Evolutionary conservation across 2,888 invertebrate genomes (phyloP).

Genomic region (Nasonia oneida): DNA sequence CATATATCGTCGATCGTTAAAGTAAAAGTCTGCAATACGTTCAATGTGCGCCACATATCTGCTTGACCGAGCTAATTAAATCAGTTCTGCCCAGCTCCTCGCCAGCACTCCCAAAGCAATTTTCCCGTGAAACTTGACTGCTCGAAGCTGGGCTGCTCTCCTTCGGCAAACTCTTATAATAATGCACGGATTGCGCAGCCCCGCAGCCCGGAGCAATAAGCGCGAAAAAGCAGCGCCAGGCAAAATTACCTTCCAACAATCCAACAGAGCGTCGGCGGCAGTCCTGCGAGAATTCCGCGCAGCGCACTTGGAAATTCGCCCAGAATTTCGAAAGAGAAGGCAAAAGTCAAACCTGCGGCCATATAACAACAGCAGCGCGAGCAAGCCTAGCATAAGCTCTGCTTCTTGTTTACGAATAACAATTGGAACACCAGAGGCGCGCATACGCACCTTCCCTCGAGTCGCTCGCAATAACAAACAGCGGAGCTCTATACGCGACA

Average conservation of each 20-base stretch:
- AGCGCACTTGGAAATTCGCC: slow-evolving; percentile 33
- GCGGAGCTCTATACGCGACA: background rate
- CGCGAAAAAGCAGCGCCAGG: slow-evolving; percentile 14
- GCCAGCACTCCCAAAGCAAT: background rate
- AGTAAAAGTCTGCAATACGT: slow-evolving; percentile 27
- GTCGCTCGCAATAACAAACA: slow-evolving; percentile 37
- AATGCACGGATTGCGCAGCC: slow-evolving; percentile 7
- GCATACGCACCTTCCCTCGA: background rate
- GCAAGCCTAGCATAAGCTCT: background rate
- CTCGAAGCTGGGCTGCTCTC: background rate
- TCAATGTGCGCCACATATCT: slow-evolving; percentile 7
- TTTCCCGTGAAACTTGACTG: slow-evolving; percentile 1
- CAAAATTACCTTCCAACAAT: slow-evolving; percentile 2
- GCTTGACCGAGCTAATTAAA: slow-evolving; percentile 18
- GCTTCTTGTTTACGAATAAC: slow-evolving; percentile 55
- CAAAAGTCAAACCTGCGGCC: background rate
- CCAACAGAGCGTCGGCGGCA: background rate
- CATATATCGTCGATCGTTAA: slow-evolving; percentile 16
- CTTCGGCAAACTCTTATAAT: slow-evolving; percentile 27
- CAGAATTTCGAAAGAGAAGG: background rate
- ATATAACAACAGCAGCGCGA: background rate
- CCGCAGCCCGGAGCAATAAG: slow-evolving; percentile 26
- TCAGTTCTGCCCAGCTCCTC: slow-evolving; percentile 13
- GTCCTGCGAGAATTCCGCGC: slow-evolving; percentile 38
- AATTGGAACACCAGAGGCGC: slow-evolving; percentile 33